Conservation (phyloP, 2,113 vertebrate genomes). For the Paedocypris sp. region DNA sequence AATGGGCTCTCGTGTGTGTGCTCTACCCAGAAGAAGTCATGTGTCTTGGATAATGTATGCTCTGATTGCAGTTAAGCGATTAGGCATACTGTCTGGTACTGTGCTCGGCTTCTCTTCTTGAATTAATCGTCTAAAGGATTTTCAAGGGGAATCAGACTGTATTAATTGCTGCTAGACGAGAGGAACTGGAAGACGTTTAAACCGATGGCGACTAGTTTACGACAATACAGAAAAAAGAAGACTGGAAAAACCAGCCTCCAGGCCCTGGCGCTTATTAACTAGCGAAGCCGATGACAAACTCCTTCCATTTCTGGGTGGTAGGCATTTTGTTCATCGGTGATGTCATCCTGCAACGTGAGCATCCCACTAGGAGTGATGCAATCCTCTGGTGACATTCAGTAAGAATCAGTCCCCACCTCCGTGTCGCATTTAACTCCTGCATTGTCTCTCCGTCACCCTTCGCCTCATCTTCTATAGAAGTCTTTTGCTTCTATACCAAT, state of each 20-base stretch:
- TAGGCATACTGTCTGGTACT: constrained; percentile 31
- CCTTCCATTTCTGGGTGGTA: constrained; percentile 17
- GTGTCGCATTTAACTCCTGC: neutral
- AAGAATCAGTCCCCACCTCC: constrained; percentile 35
- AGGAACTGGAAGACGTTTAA: neutral
- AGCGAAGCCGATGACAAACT: constrained; percentile 12
- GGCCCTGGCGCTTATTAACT: constrained; percentile 18
- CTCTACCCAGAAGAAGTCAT: constrained; percentile 26
- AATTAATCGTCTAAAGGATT: neutral
- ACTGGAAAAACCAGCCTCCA: neutral
- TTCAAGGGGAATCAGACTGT: neutral
- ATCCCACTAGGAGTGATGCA: constrained; percentile 55
- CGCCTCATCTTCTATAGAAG: neutral
- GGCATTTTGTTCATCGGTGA: constrained; percentile 44
- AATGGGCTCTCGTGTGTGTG: constrained; percentile 30
- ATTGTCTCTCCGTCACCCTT: neutral
- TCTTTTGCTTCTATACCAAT: neutral
- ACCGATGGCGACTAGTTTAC: constrained; percentile 34
- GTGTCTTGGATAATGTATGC: constrained; percentile 36
- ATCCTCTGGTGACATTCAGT: constrained; percentile 53
- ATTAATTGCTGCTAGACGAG: neutral
- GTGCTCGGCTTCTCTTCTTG: neutral
- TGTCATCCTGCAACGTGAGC: constrained; percentile 60
- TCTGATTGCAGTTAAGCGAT: constrained; percentile 34
- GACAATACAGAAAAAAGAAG: constrained; percentile 23